Conservation (phyloP, 2,113 vertebrate genomes). For the Silurus meridionalis region DNA sequence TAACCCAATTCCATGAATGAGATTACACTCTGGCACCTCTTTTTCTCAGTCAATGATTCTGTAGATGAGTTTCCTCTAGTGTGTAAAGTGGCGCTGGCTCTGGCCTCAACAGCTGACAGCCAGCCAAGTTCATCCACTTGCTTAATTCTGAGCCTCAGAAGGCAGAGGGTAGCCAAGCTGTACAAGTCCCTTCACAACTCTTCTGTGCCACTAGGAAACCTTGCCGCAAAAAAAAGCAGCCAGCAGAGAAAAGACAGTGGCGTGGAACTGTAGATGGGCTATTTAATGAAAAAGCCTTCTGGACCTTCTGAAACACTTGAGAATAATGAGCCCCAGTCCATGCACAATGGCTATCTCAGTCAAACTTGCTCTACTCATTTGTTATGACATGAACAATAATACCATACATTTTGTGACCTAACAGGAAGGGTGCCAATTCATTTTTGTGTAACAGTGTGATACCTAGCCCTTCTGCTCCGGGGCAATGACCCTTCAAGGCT, state of each 20-base stretch:
- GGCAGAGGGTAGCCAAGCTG: background rate
- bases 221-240: background rate
- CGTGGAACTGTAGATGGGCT: background rate
- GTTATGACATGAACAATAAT: background rate
- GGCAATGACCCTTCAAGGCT: background rate
- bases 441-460: background rate
- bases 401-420: background rate
- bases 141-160: constrained; percentile 2
- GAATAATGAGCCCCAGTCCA: background rate
- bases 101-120: constrained; percentile 10
- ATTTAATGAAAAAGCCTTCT: background rate
- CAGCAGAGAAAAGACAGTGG: constrained; percentile 3
- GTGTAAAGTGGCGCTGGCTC: constrained; percentile 15
- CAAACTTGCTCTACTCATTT: background rate
- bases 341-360: background rate
- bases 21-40: constrained; percentile 17
- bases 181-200: constrained; percentile 1
- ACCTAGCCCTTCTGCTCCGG: background rate
- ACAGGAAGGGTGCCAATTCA: background rate
- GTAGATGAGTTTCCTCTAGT: constrained; percentile 16
- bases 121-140: constrained; percentile 16
- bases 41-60: constrained; percentile 17
- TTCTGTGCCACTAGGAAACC: constrained; percentile 5
- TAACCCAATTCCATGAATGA: constrained; percentile 12
- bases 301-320: background rate